Base-by-base conservation (phyloP, 2,113 vertebrate species). In the Antennarius striatus region DNA sequence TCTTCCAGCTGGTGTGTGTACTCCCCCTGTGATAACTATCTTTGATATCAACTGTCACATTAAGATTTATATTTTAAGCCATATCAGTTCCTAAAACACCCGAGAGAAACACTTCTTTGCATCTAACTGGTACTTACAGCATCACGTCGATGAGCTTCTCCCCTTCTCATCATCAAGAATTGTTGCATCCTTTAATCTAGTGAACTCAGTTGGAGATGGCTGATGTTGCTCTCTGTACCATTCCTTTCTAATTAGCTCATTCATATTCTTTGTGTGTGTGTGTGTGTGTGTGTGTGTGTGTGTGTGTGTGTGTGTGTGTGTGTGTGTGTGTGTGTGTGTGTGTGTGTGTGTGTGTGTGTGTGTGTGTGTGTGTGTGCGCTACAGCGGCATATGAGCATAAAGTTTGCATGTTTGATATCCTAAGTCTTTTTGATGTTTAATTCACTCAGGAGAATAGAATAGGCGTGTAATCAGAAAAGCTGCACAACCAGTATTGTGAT, bases 381-480 rank as follows among this genome's bases (percentile, higher is more conserved):
- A 12, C 16, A 1, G 10, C 10, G 17, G 51, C 60, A 48, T 32
- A 46, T 71, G 42, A 70, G 58, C 66, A 54, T 81, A 67, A 47
- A 15, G 43, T 50, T 30, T 63, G 7, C 6, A 11, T 67, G 48
- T 82, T 70, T 84, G 72, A 80, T 74, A 71, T 73, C 57, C 49
- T 78, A 67, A 81, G 71, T 61, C 58, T 40, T 65, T 78, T 75
- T 82, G 60, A 81, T 86, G 71, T 84, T 86, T 77, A 46, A 82
- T 76, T 82, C 79, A 50, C 16, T 9, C 50, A 28, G 1, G 9
- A 16, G 22, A 17, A 17, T 5, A 11, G 50, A 17, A 1, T 4
- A 17, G 16, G 49, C 16, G 32, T 36, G 32, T 7, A 36, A 36
- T 5, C 32, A 36, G 32, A 36, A 7, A 7, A 36, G 32, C 32